Base-by-base conservation (phyloP, 2,888 invertebrate genomes). In the Tiliacea citrago region DNA sequence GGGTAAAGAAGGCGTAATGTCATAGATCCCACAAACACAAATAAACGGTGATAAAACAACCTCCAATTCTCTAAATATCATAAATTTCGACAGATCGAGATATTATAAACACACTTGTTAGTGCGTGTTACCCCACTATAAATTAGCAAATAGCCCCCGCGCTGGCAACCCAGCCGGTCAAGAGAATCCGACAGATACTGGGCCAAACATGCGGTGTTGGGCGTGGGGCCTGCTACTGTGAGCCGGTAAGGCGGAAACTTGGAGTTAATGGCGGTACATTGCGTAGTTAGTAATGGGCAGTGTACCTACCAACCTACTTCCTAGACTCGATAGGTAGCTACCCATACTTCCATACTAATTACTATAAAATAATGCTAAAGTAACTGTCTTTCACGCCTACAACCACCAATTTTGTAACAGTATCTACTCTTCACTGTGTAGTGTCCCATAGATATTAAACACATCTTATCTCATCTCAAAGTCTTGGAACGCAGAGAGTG, bases 61-160 rank as follows among this genome's bases (percentile, higher is more conserved):
- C 35, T 75, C 53, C 18, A 60, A 75, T 63, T 73, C 49, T 45
- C 69, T 39, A 79, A 83, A 79, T 82, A 71, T 73, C 60, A 69
- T 77, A 76, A 75, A 86, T 85, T 73, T 82, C 77, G 57, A 57
- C 70, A 70, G 70, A 70, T 72, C 73, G 68, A 72, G 75, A 72
- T 68, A 66, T 39, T 68, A 66, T 39, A 73, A 72, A 63, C 68
- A 55, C 76, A 87, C 75, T 79, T 76, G 81, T 88, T 86, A 45
- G 83, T 89, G 91, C 91, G 90, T 91, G 91, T 90, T 91, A 88
- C 89, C 84, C 88, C 88, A 90, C 89, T 71, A 90, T 90, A 85
- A 90, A 91, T 92, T 89, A 91, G 87, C 81, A 90, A 89, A 86
- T 87, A 81, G 82, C 87, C 84, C 85, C 83, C 86, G 82, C 75